Evolutionary conservation across 64 coral and sea anemone genomes (phyloP), one percentile per base, ranked within the genome.

Genomic region (Stichodactyla helianthus): DNA sequence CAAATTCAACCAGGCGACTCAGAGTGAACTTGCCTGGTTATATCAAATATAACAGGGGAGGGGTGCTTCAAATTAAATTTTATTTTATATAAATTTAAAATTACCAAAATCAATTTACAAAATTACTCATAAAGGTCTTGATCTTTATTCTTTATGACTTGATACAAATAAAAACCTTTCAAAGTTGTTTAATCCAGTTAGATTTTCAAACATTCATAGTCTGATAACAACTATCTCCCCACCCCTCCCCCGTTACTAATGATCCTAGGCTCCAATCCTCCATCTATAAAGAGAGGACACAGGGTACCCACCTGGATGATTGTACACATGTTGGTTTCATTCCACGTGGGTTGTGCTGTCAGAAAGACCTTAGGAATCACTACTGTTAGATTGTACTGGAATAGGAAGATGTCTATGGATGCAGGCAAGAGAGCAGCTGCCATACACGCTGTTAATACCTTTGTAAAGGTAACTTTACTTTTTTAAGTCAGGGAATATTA

Each of bases 341-440:
- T 71, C 18, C 67, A 71, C 18, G 67, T 71, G 28, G 6, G 78
- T 52, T 81, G 12, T 52, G 6, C 53, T 23, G 78, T 51, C 26
- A 17, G 10, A 31, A 81, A 81, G 1, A 23, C 15, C 6, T 54
- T 19, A 8, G 5, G n/a, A 18, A 81, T 52, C 0, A 12, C 78
- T 51, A 50, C 50, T 5, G 16, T 81, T 14, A 10, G 23, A 74
- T 35, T 74, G 20, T 74, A 74, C 78, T 52, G 27, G 13, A 28
- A 18, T 6, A 54, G 35, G 17, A 81, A 17, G 18, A 81, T 64
- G 19, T 31, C 81, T 14, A 93, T 95, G 94, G 91, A 95, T 67
- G 90, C 84, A 78, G 91, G 94, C 44, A 95, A 92, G 83, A 86
- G 86, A 44, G 91, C 90, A 87, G 91, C 94, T 50, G 90, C 94